These are phyloP conservation scores for Garrulus glandarius DNA, from an alignment of 2,797 vertebrate genomes.

Conservation along the genomic window DNA sequence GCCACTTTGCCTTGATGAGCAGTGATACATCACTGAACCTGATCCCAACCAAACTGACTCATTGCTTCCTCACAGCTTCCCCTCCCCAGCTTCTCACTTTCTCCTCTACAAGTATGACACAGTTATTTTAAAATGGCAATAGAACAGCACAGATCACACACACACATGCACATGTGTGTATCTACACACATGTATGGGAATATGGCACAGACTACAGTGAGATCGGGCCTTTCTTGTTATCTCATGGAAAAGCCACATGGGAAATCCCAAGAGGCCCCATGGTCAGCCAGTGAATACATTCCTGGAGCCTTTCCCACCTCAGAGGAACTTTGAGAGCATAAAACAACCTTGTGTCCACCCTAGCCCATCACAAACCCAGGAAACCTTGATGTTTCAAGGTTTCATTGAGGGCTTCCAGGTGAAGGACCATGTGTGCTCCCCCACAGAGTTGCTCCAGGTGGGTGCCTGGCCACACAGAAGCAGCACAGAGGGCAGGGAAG, in stretches of 20 bases:
- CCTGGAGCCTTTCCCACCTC: background rate
- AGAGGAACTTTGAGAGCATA: background rate
- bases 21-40: background rate
- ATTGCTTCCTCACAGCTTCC: background rate
- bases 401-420: background rate
- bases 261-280: background rate
- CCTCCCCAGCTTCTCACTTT: background rate
- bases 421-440: rapidly evolving
- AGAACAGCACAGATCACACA: background rate
- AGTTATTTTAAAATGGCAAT: background rate
- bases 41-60: background rate
- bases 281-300: background rate
- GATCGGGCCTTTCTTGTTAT: background rate
- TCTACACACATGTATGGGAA: background rate
- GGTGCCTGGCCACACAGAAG: background rate
- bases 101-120: background rate
- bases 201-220: background rate
- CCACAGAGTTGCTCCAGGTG: background rate
- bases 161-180: rapidly evolving
- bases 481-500: background rate
- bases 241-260: background rate
- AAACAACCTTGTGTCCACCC: rapidly evolving
- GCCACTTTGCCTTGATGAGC: background rate
- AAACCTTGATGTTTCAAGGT: background rate
- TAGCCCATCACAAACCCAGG: background rate